Conservation (phyloP, 2,888 invertebrate species). For the Hoplodrina ambigua region DNA sequence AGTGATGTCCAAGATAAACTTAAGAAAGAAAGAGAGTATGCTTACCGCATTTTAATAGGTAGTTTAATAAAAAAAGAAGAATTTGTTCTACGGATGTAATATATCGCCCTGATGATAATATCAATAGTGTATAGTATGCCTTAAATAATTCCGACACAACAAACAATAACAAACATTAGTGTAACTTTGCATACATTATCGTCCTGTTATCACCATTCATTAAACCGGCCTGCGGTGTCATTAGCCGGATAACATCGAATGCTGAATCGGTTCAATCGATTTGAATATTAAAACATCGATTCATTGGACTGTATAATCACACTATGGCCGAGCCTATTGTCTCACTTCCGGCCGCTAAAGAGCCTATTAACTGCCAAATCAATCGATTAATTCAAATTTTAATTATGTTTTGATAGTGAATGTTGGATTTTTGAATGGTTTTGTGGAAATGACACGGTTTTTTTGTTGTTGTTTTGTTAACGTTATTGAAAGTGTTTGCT, state of each 20-base stretch:
- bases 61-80: no score
- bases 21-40: no score
- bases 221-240: conserved; percentile 67
- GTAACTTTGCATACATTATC: conserved; percentile 46
- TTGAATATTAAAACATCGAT: conserved; percentile 78
- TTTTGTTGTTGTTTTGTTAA: neutral
- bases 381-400: conserved; percentile 60
- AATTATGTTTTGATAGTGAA: conserved; percentile 48
- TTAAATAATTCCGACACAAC: conserved; percentile 9
- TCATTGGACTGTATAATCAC: conserved; percentile 77
- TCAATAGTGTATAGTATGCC: no score
- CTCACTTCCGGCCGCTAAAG: conserved; percentile 71
- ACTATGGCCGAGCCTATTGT: conserved; percentile 73
- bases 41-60: no score
- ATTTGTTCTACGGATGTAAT: neutral
- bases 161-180: conserved; percentile 42
- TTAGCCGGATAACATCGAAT: conserved; percentile 72
- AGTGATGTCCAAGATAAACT: no score
- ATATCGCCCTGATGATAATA: no score
- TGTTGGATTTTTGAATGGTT: conserved; percentile 22
- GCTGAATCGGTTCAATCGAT: conserved; percentile 68
- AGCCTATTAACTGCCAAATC: conserved; percentile 61
- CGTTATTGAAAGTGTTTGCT: neutral
- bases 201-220: conserved; percentile 63
- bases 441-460: conserved; percentile 21